Base-by-base conservation (phyloP, 1,140 invertebrate genomes). In the Temnothorax longispinosus region DNA sequence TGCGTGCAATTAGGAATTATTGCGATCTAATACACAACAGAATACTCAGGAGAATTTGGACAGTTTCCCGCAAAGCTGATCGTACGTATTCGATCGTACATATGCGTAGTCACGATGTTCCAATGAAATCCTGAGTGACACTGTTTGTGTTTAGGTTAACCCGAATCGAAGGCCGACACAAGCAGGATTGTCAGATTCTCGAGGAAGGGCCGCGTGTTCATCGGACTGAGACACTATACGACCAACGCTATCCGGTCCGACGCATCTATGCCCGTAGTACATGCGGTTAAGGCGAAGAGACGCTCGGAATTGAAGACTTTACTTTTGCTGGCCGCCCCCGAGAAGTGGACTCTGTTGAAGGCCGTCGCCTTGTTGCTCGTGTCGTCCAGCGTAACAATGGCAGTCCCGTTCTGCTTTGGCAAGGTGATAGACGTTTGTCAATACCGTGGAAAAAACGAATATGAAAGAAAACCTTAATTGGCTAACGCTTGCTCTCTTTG, bases 401-500 rank as follows among this genome's bases (percentile, higher is more conserved):
- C n/a, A n/a, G n/a, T n/a, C n/a, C n/a, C n/a, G n/a, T n/a, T n/a
- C n/a, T n/a, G n/a, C n/a, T n/a, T n/a, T n/a, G n/a, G n/a, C n/a
- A n/a, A n/a, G n/a, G n/a, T n/a, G n/a, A n/a, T n/a, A n/a, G n/a
- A n/a, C n/a, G n/a, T n/a, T n/a, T n/a, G n/a, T n/a, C n/a, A n/a
- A n/a, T n/a, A n/a, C n/a, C n/a, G n/a, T n/a, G n/a, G n/a, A n/a
- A n/a, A n/a, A n/a, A n/a, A n/a, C n/a, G n/a, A n/a, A n/a, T n/a
- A n/a, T n/a, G n/a, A n/a, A n/a, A n/a, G n/a, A n/a, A n/a, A n/a
- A n/a, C n/a, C n/a, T n/a, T n/a, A n/a, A n/a, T n/a, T n/a, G n/a
- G n/a, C n/a, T n/a, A n/a, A n/a, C 97, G 86, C 64, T 97, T 0
- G 94, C 96, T 81, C 94, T 99, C 0, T 94, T 98, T 69, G 97